These are phyloP conservation scores for Dreissena rostriformis DNA, from an alignment of 1,140 invertebrate genomes.

Conservation along the genomic window DNA sequence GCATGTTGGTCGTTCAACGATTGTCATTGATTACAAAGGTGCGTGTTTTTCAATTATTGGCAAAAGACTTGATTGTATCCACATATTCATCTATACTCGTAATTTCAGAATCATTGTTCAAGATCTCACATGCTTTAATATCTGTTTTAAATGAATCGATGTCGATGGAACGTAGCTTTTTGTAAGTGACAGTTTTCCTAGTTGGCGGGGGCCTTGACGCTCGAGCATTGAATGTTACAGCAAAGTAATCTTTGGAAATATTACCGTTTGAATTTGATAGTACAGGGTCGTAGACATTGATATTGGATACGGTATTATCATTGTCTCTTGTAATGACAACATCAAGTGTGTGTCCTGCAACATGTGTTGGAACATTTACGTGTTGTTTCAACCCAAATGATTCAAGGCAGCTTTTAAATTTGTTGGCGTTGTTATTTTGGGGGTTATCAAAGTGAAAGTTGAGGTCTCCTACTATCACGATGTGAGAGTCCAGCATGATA, in stretches of 20 bases:
- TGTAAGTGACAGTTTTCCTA: constrained; percentile 28
- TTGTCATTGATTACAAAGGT: constrained; percentile 23
- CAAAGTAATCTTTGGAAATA: constrained; percentile 13
- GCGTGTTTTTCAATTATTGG: constrained; percentile 35
- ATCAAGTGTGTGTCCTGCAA: constrained; percentile 23
- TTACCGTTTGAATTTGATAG: constrained; percentile 3
- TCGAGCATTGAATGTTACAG: constrained; percentile 11
- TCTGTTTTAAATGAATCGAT: constrained; percentile 9
- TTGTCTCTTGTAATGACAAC: constrained; percentile 44
- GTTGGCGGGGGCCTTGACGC: neutral
- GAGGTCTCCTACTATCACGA: neutral
- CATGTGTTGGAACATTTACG: constrained; percentile 27
- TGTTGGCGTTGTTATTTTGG: neutral
- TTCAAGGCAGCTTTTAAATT: constrained; percentile 16
- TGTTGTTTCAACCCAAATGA: constrained; percentile 32
- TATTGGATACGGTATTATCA: constrained; percentile 10
- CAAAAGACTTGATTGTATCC: neutral
- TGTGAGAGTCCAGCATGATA: neutral
- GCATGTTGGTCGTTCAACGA: constrained; percentile 33
- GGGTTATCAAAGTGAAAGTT: constrained; percentile 23
- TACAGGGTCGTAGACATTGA: neutral
- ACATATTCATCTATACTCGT: neutral
- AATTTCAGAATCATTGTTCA: neutral
- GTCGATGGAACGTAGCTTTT: constrained; percentile 21
- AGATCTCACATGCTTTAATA: constrained; percentile 12